Percentiles rank a stretch among this genome's conserved stretches.
Conservation (phyloP, 1,140 invertebrate species). For the Prorops nasuta region DNA sequence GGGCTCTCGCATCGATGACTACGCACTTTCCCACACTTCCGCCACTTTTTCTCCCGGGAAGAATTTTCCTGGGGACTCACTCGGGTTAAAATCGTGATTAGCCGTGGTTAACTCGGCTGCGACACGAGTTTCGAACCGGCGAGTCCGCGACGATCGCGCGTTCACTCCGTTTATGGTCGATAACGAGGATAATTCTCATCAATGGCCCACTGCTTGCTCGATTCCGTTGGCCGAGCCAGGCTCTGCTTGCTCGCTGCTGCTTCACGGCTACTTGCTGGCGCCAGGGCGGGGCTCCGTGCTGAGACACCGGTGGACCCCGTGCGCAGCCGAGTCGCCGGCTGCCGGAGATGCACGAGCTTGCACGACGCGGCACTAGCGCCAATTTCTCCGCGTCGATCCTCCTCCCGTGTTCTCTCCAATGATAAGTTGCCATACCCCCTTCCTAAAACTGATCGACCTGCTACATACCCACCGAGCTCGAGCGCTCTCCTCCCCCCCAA, state of each 20-base stretch:
- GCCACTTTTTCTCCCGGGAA: slow-evolving; percentile 1
- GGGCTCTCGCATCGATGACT: slow-evolving; percentile 31
- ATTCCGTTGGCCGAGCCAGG: slow-evolving; percentile 25
- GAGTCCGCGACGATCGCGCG: not conserved
- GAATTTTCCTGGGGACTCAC: not conserved
- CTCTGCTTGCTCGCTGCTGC: slow-evolving; percentile 22
- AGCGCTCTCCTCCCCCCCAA: no score
- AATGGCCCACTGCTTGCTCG: no score
- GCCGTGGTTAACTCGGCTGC: not conserved
- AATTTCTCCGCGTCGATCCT: slow-evolving; percentile 1
- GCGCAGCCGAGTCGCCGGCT: slow-evolving; percentile 18
- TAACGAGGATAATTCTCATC: no score
- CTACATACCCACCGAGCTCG: no score
- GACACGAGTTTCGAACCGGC: not conserved
- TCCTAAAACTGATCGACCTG: no score
- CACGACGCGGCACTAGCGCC: slow-evolving; percentile 5
- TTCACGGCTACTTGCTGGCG: slow-evolving; percentile 34
- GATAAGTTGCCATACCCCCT: no score
- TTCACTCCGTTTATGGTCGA: no score
- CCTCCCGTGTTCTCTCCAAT: no score
- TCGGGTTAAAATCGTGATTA: not conserved
- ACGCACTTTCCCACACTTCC: slow-evolving; percentile 27
- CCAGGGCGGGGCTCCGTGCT: slow-evolving; percentile 48
- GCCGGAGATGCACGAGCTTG: slow-evolving; percentile 21
- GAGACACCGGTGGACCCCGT: slow-evolving; percentile 39